These are phyloP conservation scores for Pogonocherus hispidulus DNA, from an alignment of 2,888 invertebrate species.

Conservation along the genomic window DNA sequence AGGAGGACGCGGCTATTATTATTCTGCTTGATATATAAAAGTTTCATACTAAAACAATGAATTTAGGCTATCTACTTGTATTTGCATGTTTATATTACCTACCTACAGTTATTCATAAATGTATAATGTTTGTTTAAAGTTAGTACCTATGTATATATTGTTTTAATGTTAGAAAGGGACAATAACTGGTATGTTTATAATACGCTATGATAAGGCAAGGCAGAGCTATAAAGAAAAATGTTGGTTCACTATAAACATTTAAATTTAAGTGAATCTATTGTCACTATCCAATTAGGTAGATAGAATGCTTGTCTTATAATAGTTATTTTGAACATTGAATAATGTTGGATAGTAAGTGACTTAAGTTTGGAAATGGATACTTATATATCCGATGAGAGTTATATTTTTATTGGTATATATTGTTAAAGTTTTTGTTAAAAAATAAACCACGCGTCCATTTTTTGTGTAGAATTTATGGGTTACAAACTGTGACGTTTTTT, in stretches of 20 bases:
- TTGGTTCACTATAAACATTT: too few species aligned
- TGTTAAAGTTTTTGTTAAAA: conserved; percentile 17
- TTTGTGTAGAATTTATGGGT: conserved; percentile 1
- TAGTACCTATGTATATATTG: conserved; percentile 14
- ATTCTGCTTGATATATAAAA: too few species aligned
- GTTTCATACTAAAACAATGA: background rate
- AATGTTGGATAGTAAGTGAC: background rate
- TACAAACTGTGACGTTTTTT: background rate
- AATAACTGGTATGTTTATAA: conserved; percentile 19
- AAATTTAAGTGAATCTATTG: too few species aligned
- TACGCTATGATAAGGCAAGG: too few species aligned
- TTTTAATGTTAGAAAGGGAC: conserved; percentile 5
- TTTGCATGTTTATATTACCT: background rate
- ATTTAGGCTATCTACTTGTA: background rate
- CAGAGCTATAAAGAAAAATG: too few species aligned
- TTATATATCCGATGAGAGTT: background rate
- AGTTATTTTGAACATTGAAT: background rate
- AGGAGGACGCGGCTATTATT: too few species aligned
- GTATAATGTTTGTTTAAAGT: conserved; percentile 6
- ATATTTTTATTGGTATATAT: conserved; percentile 7
- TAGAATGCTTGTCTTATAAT: background rate
- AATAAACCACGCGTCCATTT: conserved; percentile 15
- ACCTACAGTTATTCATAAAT: background rate
- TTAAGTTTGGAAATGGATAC: conserved; percentile 7
- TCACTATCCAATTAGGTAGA: too few species aligned